Percentiles rank a stretch among this genome's conserved stretches.
These are phyloP conservation scores for Alcedo quadribrachys DNA, from an alignment of 2,797 vertebrate species.

Conservation along the genomic window DNA sequence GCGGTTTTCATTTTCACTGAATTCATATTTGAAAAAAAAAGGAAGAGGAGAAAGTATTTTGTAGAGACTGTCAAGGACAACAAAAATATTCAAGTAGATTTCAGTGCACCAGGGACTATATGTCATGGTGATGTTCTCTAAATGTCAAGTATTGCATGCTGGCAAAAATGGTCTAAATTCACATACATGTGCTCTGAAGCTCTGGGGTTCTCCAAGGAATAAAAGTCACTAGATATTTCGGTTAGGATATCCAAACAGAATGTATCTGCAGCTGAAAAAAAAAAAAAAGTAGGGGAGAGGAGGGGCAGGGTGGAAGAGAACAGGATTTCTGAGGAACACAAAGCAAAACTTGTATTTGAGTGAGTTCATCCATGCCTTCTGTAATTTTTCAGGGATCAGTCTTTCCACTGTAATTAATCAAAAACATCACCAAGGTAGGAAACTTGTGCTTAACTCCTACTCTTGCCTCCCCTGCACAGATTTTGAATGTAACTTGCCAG, in stretches of 20 bases:
- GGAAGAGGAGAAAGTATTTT: background rate
- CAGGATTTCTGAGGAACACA: background rate
- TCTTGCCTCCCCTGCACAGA: background rate
- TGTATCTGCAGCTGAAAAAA: background rate
- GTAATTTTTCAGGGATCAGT: background rate
- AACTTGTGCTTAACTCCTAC: constrained; percentile 22
- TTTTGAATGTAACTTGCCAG: constrained; percentile 12
- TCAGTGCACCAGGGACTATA: background rate
- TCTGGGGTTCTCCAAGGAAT: background rate
- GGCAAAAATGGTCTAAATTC: constrained; percentile 31
- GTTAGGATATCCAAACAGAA: background rate
- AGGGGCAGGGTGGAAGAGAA: background rate
- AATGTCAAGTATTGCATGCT: background rate
- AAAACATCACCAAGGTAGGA: background rate
- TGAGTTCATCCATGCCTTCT: background rate
- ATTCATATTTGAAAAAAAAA: background rate
- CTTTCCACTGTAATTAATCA: constrained; percentile 16
- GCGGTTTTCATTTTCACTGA: background rate
- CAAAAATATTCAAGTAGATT: background rate
- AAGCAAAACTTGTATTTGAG: background rate
- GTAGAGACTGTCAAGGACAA: background rate
- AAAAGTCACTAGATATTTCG: constrained; percentile 6
- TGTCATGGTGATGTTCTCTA: background rate
- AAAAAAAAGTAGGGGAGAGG: background rate
- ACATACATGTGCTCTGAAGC: background rate